Conservation (phyloP, 2,888 invertebrate genomes). For the Lepidochitona cinerea region DNA sequence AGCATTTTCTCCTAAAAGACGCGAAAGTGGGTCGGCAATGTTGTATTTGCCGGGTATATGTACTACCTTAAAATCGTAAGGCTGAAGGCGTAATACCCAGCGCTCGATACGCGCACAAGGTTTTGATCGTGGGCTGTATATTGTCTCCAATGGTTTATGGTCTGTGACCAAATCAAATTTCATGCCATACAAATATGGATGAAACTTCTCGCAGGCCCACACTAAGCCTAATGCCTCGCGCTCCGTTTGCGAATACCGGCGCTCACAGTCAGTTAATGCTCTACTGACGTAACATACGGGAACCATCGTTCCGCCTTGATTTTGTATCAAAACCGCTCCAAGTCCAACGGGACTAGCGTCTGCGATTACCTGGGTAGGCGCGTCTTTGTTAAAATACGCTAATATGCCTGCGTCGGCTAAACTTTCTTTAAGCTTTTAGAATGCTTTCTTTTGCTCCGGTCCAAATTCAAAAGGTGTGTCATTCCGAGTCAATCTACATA, state of each 20-base stretch:
- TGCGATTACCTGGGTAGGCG: constrained; percentile 7
- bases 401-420: constrained; percentile 13
- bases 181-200: constrained; percentile 17
- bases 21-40: constrained; percentile 9
- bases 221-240: constrained; percentile 19
- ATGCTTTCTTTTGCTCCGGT: constrained; percentile 14
- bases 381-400: constrained; percentile 17
- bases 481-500: constrained; percentile 16
- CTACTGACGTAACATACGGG: background rate
- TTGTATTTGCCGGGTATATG: constrained; percentile 7
- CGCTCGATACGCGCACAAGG: constrained; percentile 7
- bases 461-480: constrained; percentile 11
- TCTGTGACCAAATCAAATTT: constrained; percentile 21
- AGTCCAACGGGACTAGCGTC: constrained; percentile 19
- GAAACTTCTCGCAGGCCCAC: constrained; percentile 22
- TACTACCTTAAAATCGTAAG: background rate
- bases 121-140: constrained; percentile 10
- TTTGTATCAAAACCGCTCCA: constrained; percentile 17
- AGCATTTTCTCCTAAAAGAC: background rate
- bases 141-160: constrained; percentile 16
- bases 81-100: constrained; percentile 10
- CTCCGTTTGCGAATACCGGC: background rate
- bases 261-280: background rate
- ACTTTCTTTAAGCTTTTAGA: constrained; percentile 8
- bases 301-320: background rate